These are phyloP conservation scores for Tupaia chinensis DNA, from an alignment of 2,113 vertebrate genomes.

Conservation along the genomic window DNA sequence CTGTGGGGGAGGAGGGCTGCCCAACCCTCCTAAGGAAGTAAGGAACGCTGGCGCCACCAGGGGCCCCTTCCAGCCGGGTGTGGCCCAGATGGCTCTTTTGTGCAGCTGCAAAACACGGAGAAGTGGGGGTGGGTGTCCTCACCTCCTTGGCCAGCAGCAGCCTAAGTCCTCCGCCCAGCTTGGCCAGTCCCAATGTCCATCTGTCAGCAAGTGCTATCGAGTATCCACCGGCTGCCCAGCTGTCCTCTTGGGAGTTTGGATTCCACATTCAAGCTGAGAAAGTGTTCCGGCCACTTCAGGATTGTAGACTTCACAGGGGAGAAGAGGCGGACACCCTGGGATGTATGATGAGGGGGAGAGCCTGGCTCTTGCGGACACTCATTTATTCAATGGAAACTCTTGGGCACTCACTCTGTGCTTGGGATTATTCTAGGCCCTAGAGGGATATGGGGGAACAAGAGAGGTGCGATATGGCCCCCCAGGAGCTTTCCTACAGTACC, in stretches of 20 bases:
- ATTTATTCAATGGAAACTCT: fast-evolving
- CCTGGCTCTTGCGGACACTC: not conserved
- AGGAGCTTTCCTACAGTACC: not conserved
- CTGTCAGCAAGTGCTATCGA: conserved; percentile 58
- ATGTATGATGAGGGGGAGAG: fast-evolving
- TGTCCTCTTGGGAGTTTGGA: conserved; percentile 16
- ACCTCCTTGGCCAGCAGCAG: not conserved
- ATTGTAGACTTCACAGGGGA: not conserved
- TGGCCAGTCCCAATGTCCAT: not conserved
- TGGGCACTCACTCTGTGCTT: not conserved
- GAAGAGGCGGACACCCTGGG: not conserved
- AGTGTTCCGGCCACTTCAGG: not conserved
- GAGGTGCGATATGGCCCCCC: fast-evolving
- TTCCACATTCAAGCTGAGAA: not conserved
- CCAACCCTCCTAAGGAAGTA: not conserved
- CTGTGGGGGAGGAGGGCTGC: not conserved
- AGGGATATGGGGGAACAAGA: not conserved
- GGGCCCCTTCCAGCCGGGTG: conserved; percentile 46
- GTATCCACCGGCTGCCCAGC: conserved; percentile 47
- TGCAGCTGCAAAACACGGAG: conserved; percentile 16
- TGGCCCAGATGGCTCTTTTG: conserved; percentile 69
- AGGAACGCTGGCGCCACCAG: conserved; percentile 47
- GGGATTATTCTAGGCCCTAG: not conserved
- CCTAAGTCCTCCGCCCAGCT: not conserved
- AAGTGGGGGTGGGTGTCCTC: not conserved